Conservation (phyloP, 92 coral and sea anemone species). For the Pocillopora meandrina region DNA sequence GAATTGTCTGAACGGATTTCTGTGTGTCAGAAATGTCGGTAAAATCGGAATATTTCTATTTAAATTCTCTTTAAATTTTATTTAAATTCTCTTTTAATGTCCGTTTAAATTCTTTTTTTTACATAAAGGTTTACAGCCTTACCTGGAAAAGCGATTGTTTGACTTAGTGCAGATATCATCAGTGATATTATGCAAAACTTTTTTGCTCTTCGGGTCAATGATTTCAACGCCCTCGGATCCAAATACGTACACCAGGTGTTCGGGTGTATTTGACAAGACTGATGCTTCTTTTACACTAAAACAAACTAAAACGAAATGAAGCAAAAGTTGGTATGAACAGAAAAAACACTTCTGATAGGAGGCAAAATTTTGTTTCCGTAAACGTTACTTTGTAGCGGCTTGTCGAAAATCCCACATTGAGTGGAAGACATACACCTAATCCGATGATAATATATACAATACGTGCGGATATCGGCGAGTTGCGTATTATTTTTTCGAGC, state of each 20-base stretch:
- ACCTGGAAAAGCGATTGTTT: constrained; percentile 43
- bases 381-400: too few relatives aligned
- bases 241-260: constrained; percentile 35
- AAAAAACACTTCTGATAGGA: too few relatives aligned
- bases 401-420: too few relatives aligned
- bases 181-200: constrained; percentile 20
- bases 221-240: constrained; percentile 50
- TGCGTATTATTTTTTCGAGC: too few relatives aligned
- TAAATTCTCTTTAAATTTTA: too few relatives aligned
- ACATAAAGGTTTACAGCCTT: not conserved
- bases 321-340: not conserved
- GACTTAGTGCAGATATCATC: constrained; percentile 53
- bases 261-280: not conserved
- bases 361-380: too few relatives aligned
- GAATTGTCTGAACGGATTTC: too few relatives aligned
- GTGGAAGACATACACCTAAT: too few relatives aligned
- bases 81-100: not conserved
- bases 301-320: constrained; percentile 9
- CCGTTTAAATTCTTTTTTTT: too few relatives aligned
- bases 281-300: not conserved
- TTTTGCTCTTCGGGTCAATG: constrained; percentile 46
- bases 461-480: too few relatives aligned
- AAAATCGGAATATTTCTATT: not conserved
- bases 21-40: too few relatives aligned
- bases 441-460: too few relatives aligned